These are phyloP conservation scores for Orestias chungarensis DNA, from an alignment of 2,797 vertebrate genomes.

Conservation along the genomic window DNA sequence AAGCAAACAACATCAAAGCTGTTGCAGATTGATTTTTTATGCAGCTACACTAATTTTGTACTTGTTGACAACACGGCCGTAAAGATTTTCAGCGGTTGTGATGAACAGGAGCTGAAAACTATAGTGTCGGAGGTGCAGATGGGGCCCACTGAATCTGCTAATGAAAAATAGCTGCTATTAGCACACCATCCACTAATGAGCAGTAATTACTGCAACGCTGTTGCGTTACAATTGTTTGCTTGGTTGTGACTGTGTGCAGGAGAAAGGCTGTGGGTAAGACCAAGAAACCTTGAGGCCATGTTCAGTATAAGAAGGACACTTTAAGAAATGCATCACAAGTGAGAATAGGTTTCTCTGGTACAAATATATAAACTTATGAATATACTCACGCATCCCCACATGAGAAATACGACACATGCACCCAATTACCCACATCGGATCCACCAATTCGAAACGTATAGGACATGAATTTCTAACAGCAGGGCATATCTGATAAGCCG, in stretches of 20 bases:
- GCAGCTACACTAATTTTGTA: constrained; percentile 21
- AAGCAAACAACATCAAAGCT: neutral
- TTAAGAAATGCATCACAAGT: constrained; percentile 19
- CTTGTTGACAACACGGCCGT: constrained; percentile 34
- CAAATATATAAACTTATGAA: constrained; percentile 1
- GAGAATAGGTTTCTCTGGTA: neutral
- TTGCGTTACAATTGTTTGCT: constrained; percentile 43
- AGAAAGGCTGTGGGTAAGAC: constrained; percentile 17
- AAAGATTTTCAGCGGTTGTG: constrained; percentile 41
- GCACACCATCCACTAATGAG: constrained; percentile 74
- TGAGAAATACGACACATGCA: constrained; percentile 17
- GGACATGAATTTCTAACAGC: constrained; percentile 60
- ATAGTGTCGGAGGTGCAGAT: constrained; percentile 60
- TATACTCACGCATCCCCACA: constrained; percentile 11
- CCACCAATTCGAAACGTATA: constrained; percentile 64
- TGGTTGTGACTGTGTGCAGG: constrained; percentile 30
- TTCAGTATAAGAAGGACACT: constrained; percentile 20
- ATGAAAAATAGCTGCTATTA: constrained; percentile 82
- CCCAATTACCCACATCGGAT: constrained; percentile 40
- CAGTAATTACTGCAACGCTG: constrained; percentile 78
- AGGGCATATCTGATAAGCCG: constrained; percentile 58
- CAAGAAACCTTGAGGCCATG: constrained; percentile 25
- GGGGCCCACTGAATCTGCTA: constrained; percentile 52
- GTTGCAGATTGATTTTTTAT: neutral
- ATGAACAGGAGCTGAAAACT: constrained; percentile 59